Evolutionary conservation across 2,113 vertebrate genomes (phyloP), one percentile per base, ranked within the genome.

Genomic region (Gymnocephalus cernua): DNA sequence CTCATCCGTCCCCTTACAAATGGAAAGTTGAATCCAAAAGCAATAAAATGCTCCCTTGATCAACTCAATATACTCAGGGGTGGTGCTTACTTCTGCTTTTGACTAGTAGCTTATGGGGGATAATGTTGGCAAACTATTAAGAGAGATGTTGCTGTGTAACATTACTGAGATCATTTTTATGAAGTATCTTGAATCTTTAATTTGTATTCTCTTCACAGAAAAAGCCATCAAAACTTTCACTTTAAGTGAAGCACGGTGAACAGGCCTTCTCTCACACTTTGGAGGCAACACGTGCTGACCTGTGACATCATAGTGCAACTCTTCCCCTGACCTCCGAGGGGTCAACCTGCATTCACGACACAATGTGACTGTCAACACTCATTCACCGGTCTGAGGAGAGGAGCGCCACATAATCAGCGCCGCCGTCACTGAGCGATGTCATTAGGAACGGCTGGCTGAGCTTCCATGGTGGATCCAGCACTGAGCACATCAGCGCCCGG

Each of bases 301-400:
- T 79, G 80, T 88, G 90, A 89, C 86, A 85, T 91, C 89, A 91
- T 68, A 63, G 65, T 64, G 51, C 76, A 85, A 41, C 82, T 80
- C 80, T 79, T 72, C 73, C 66, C 58, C 65, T 79, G 79, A 87
- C 82, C 88, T 69, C 82, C 25, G 3, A 4, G 61, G 35, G 71
- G 64, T 86, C 85, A 77, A 61, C 48, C 56, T 77, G 70, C 79
- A 71, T 85, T 83, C 82, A 78, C 18, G 1, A 44, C 64, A 85
- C 86, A 89, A 84, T 85, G 75, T 13, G 81, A 72, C 85, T 91
- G 91, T 91, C 88, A 91, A 79, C 70, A 44, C 84, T 86, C 79
- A 80, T 91, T 89, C 69, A 65, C 57, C 5, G 14, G 73, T 68
- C 77, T 69, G 73, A 70, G 16, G 67, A 69, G 74, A 81, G 83